Base-by-base conservation (phyloP, 1,140 invertebrate species). In the Melitaea cinxia region DNA sequence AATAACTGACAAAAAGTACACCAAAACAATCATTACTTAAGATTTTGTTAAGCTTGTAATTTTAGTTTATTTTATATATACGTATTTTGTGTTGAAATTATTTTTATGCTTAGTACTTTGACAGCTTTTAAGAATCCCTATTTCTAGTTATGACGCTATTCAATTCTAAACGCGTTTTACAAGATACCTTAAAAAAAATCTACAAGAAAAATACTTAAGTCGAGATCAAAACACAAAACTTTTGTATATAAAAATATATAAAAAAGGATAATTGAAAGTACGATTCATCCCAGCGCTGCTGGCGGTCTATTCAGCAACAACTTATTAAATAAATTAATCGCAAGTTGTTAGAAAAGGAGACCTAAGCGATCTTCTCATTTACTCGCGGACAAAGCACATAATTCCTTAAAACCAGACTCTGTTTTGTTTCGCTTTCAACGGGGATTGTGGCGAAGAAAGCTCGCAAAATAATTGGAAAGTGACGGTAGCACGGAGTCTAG, bases 321-420 rank as follows among this genome's bases (percentile, higher is more conserved):
- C 85, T 88, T 86, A 88, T 88, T 88, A 86, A 87, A 85, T 87
- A 87, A 87, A 87, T 87, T 89, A 87, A 87, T 83, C 83, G 80
- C 83, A 86, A 83, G 75, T 84, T 82, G 73, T 65, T 77, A 77
- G 78, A 80, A 85, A 86, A 88, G 79, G 82, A 86, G 26, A 33
- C 81, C 82, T 84, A 86, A 87, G 80, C 73, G 72, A 72, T 76
- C 75, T 75, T 83, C 77, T 83, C 82, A 78, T 79, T 86, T 77
- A 72, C 70, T 77, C 68, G 58, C 49, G 80, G 72, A 89, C 87
- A 89, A 88, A 88, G 78, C 67, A 62, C 75, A 77, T 83, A 83
- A 85, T 90, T 88, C 80, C 84, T 88, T 87, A 87, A 90, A 90
- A 79, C 81, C 77, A 65, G 72, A 70, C 77, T 72, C 73, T 72